Base-by-base conservation (phyloP, 2,113 vertebrate species). In the Tragulus kanchil region DNA sequence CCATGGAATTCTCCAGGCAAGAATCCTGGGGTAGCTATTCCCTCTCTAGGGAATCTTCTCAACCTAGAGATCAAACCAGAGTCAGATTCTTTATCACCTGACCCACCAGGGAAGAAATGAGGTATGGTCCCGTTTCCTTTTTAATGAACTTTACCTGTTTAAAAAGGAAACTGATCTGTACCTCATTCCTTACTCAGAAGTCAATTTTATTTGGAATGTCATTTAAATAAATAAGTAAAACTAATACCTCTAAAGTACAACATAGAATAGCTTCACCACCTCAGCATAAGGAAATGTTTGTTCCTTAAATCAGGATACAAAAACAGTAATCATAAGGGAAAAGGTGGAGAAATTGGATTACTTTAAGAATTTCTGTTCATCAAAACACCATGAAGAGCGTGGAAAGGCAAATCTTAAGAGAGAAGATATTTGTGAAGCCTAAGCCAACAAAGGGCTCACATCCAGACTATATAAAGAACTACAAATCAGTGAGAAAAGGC, bases 391-490 rank as follows among this genome's bases (percentile, higher is more conserved):
- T 65, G 48, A 90, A 91, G 81, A 92, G 28, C 73, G 65, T 65
- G 50, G 79, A 65, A 91, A 96, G 79, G 48, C 62, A 93, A 90
- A 79, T 62, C 42, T 78, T 64, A 12, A 23, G 36, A 75, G 52
- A 36, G 54, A 93, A 91, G 77, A 67, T 45, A 50, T n/a, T 52
- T 87, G 62, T 85, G 69, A 95, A 95, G 69, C 42, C 15, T 10
- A 48, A 78, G 64, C 85, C 67, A 77, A 65, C 50, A 31, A 86
- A 84, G 52, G 45, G 82, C 81, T 89, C 71, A 45, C 77, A 31
- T 65, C 59, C 73, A 89, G 82, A 87, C 89, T 79, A 26, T 69
- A 90, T 61, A 87, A 96, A 79, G 87, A 96, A 69, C 48, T 65
- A 82, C 42, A 96, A 92, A 85, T 87, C 84, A 92, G 64, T 45